Conservation (phyloP, 2,888 invertebrate genomes). For the Corythucha ciliata region DNA sequence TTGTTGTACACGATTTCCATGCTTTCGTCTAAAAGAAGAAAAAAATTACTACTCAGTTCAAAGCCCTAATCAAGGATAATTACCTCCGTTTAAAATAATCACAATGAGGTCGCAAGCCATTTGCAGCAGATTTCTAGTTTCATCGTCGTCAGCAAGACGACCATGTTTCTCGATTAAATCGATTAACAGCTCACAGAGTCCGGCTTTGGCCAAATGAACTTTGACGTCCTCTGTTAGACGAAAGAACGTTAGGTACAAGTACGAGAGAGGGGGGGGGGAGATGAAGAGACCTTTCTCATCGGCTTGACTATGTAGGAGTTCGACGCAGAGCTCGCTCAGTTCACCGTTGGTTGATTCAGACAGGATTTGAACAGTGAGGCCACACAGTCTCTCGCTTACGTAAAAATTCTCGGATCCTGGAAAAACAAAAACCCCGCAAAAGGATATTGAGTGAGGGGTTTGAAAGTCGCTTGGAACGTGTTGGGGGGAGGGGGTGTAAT, state of each 20-base stretch:
- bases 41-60: slow-evolving; percentile 2
- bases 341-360: slow-evolving; percentile 57
- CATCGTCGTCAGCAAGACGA: slow-evolving; percentile 51
- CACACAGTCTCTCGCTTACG: slow-evolving; percentile 37
- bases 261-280: no score
- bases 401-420: slow-evolving; percentile 28
- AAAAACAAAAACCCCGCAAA: background rate
- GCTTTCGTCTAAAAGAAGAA: slow-evolving; percentile 60
- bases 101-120: slow-evolving; percentile 79
- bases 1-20: slow-evolving; percentile 75
- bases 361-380: slow-evolving; percentile 54
- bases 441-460: background rate
- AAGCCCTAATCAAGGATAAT: slow-evolving; percentile 22
- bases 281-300: no score
- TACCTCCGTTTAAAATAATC: slow-evolving; percentile 76
- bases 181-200: slow-evolving; percentile 66
- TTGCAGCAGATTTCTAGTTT: slow-evolving; percentile 61
- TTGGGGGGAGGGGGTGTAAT: background rate
- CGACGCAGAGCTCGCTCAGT: slow-evolving; percentile 65
- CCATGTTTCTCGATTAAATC: slow-evolving; percentile 61
- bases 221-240: slow-evolving; percentile 76
- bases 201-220: slow-evolving; percentile 61
- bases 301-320: slow-evolving; percentile 64
- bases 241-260: slow-evolving; percentile 32
- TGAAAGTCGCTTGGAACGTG: background rate